These are phyloP conservation scores for Halcyon leucocephala DNA, from an alignment of 2,797 vertebrate species.

Conservation along the genomic window DNA sequence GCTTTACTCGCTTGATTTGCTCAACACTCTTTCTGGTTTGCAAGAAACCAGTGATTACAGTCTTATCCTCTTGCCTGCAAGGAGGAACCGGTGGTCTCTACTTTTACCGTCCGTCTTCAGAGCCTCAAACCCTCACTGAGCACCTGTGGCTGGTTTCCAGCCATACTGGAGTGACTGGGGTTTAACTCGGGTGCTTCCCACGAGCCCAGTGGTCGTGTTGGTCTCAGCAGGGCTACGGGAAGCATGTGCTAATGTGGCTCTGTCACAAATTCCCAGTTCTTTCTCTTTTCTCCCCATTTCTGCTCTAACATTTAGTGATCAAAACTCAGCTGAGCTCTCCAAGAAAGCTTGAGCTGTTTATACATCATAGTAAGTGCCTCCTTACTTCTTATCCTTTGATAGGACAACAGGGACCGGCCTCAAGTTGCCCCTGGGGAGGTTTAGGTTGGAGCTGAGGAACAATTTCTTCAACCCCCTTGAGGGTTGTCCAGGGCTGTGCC, in stretches of 20 bases:
- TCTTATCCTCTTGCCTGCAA: background rate
- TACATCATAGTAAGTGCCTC: background rate
- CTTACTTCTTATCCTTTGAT: background rate
- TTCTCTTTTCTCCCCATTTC: background rate
- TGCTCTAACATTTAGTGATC: background rate
- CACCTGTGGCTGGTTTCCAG: background rate
- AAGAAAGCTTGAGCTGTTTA: background rate
- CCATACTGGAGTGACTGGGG: background rate
- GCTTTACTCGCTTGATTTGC: background rate
- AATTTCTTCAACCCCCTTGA: background rate
- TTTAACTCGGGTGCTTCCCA: fast-evolving
- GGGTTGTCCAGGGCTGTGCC: background rate
- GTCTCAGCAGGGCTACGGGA: background rate
- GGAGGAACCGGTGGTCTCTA: background rate
- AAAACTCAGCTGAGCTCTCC: background rate
- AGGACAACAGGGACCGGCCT: background rate
- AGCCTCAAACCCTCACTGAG: background rate
- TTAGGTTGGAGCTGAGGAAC: background rate
- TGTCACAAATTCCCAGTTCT: background rate
- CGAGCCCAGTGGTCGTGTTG: background rate
- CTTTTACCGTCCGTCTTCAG: background rate
- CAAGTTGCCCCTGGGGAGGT: no score
- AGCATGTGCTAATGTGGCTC: fast-evolving
- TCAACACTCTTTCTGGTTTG: background rate
- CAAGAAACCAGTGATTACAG: background rate